A percentile compares a stretch with the other conserved stretches of the same genome.
Evolutionary conservation across 2,797 vertebrate species (phyloP).

Genomic region (Girardinus metallicus): DNA sequence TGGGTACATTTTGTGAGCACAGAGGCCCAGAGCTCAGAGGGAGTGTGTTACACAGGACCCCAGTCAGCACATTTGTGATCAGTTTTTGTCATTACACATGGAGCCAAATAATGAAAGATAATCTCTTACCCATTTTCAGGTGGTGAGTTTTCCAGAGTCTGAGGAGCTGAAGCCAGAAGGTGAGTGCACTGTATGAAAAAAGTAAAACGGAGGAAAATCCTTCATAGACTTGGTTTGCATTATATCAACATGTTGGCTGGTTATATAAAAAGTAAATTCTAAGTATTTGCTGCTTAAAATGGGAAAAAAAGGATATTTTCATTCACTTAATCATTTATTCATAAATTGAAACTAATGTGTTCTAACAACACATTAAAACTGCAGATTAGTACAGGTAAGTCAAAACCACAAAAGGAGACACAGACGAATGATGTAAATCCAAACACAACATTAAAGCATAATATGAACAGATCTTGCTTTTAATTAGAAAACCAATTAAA

Average conservation of each 20-base stretch:
- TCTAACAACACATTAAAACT: neutral
- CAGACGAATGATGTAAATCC: neutral
- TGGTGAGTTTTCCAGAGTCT: neutral
- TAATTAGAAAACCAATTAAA: neutral
- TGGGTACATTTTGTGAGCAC: neutral
- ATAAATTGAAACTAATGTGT: neutral
- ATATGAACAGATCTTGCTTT: neutral
- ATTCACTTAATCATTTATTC: neutral
- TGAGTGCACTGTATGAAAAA: neutral
- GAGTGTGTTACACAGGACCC: neutral
- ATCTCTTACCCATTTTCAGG: neutral
- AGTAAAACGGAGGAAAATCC: neutral
- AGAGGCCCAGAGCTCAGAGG: constrained; percentile 2
- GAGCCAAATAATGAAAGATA: neutral
- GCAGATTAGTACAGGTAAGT: neutral
- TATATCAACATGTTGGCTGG: neutral
- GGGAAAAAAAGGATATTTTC: neutral
- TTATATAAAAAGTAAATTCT: neutral
- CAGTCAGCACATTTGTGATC: neutral
- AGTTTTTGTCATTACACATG: neutral
- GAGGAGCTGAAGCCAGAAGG: neutral
- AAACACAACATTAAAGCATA: neutral
- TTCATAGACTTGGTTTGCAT: neutral
- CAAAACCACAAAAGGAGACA: neutral
- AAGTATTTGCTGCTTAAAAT: neutral